Base-by-base conservation (phyloP, 1,140 invertebrate genomes). In the Drosophila ananassae region DNA sequence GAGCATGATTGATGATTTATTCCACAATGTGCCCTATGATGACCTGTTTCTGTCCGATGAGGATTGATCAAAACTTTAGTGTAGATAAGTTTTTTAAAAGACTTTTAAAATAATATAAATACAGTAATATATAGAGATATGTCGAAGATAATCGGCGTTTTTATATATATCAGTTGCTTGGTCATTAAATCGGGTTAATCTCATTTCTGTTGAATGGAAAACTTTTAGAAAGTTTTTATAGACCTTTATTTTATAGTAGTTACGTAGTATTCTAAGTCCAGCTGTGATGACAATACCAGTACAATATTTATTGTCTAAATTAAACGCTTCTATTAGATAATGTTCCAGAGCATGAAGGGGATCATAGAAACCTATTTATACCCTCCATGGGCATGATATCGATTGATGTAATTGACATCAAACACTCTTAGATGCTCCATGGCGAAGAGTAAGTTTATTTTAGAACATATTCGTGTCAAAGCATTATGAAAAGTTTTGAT, bases 21-120 rank as follows among this genome's bases (percentile, higher is more conserved):
- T 85, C 22, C 25, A 80, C 12, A 73, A 69, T 13, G 61, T 85
- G 17, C 47, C 81, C 5, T 84, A 84, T 10, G 81, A 84, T 67
- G 81, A 84, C 61, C 50, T 84, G 52, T 84, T 84, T 39, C 59
- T 84, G 32, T 21, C 54, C 5, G 52, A 52, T 12, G 30, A 25
- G 25, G 51, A 56, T 30, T 58, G 59, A 17, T 37, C 22, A 7
- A 50, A 6, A 51, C 8, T 37, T 37, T 12, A 10, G 9, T 30
- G 21, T 34, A 13, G 10, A 22, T 46, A 24, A 10, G 34, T 12
- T 37, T 37, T n/a, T 8, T 9, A 21, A 44, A 21, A 44, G 41
- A 13, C 41, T 21, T 8, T 44, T 2, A 24, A 13, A 37, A 46
- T 21, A 46, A 46, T 24, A 22, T 37, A n/a, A 12, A 37, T 37